phyloP scores from a whole-genome alignment of 2,888 invertebrate species.

The Steinernema hermaphroditum region DNA sequence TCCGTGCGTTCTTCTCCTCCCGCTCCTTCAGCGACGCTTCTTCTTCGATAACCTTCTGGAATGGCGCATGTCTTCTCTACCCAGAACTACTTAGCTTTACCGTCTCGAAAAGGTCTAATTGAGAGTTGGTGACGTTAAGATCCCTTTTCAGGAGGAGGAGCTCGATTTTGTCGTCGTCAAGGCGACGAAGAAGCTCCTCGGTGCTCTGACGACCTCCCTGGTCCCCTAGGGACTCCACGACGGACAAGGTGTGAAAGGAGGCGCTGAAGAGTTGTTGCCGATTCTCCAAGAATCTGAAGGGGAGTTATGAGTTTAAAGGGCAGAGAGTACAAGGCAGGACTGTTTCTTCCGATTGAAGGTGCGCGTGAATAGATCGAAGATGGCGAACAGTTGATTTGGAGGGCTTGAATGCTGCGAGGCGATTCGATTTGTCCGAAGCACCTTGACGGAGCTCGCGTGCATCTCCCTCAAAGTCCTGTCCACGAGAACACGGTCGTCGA shows the following conservation, averaged over 20 bases:
- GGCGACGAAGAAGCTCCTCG: constrained; percentile 29
- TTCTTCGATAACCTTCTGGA: neutral
- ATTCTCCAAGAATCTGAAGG: constrained; percentile 6
- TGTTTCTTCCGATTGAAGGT: constrained; percentile 2
- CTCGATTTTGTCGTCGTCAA: constrained; percentile 39
- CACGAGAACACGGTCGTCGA: constrained; percentile 20
- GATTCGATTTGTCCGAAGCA: neutral
- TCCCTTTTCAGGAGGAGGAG: constrained; percentile 37
- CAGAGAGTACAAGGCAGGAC: neutral
- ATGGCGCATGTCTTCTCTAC: neutral
- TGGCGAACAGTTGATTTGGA: neutral
- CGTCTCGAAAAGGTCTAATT: constrained; percentile 32
- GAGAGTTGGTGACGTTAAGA: constrained; percentile 32
- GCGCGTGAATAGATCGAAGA: neutral
- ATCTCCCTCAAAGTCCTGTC: neutral
- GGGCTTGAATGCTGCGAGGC: neutral
- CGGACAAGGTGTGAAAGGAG: neutral
- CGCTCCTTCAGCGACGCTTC: neutral
- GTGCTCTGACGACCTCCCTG: neutral
- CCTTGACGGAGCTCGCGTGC: constrained; percentile 5
- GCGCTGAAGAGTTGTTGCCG: neutral
- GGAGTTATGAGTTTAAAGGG: neutral
- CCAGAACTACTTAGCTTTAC: neutral
- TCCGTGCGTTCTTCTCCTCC: neutral
- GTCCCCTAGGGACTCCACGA: neutral